Conservation (phyloP, 2,797 vertebrate species). For the Lates japonicus region DNA sequence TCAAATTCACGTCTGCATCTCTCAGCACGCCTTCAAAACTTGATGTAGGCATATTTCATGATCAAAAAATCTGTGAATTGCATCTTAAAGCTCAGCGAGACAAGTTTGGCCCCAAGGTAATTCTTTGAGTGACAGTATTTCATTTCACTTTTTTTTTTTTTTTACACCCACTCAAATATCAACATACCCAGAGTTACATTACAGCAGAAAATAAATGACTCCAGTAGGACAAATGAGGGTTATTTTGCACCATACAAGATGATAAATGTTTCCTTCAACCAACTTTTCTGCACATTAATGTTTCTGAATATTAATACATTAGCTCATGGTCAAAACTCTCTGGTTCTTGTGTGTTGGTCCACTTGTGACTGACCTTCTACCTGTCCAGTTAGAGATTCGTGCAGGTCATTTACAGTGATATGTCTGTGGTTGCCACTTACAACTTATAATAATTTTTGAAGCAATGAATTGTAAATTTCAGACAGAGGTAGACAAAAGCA, state of each 20-base stretch:
- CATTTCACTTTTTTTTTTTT: slow-evolving; percentile 16
- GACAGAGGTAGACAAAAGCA: not conserved
- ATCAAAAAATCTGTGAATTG: slow-evolving; percentile 35
- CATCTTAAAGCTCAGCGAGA: slow-evolving; percentile 15
- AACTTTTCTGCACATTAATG: slow-evolving; percentile 5
- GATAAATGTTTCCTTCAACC: slow-evolving; percentile 18
- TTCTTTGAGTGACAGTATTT: slow-evolving; percentile 22
- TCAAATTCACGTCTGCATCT: slow-evolving; percentile 20
- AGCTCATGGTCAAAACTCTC: not conserved
- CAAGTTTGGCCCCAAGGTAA: slow-evolving; percentile 11
- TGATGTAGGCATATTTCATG: slow-evolving; percentile 18
- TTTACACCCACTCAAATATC: slow-evolving; percentile 18
- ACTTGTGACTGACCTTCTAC: no score
- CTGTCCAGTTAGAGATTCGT: not conserved
- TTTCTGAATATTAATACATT: slow-evolving; percentile 15
- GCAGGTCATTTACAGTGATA: not conserved
- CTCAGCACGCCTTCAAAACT: slow-evolving; percentile 8
- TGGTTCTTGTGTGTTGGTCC: not conserved
- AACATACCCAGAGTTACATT: slow-evolving; percentile 24
- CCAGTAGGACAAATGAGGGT: slow-evolving; percentile 10
- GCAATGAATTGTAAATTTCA: no score
- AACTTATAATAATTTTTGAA: no score
- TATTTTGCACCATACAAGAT: slow-evolving; percentile 10
- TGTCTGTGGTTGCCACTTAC: not conserved
- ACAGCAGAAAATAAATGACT: slow-evolving; percentile 12